Base-by-base conservation (phyloP, 2,888 invertebrate genomes). In the Petrolisthes cinctipes region DNA sequence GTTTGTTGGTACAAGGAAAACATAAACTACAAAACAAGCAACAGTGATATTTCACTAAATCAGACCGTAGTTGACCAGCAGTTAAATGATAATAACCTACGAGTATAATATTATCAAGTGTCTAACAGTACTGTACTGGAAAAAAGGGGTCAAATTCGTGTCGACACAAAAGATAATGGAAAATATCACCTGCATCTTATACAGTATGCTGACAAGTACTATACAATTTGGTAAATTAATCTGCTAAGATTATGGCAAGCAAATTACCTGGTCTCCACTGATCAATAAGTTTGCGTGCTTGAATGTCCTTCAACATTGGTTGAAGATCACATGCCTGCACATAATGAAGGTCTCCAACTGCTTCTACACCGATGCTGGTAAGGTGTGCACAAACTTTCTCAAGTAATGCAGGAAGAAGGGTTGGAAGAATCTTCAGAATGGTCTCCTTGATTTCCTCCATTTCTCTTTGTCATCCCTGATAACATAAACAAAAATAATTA, bases 391-490 rank as follows among this genome's bases (percentile, higher is more conserved):
- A 56, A n/a, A 23, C 80, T 23, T 80, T 61, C 80, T 80, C 61
- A 6, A 80, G 51, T 20, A 23, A 17, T 80, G 56, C 20, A 57
- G 57, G 57, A 80, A 20, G 14, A 75, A 78, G 78, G n/a, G 51
- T 78, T 80, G 80, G 80, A 56, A 80, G 20, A 57, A 57, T 23
- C 9, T 61, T n/a, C 57, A 20, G 56, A 20, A 80, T 37, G 20
- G 80, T 37, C 80, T 79, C 5, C 53, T 80, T 80, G 80, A 80
- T 23, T 57, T 80, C 80, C 23, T 80, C 61, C 80, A 80, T 80
- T 61, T 53, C n/a, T 78, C 61, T n/a, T n/a, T n/a, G 14, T 9
- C 61, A 61, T 9, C 61, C 61, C 61, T 61, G 61, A 61, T 61
- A 14, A 61, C 61, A 61, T 14, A 61, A 14, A 61, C 6, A 61